Conservation (phyloP, 2,888 invertebrate genomes). For the Pelosia muscerda region DNA sequence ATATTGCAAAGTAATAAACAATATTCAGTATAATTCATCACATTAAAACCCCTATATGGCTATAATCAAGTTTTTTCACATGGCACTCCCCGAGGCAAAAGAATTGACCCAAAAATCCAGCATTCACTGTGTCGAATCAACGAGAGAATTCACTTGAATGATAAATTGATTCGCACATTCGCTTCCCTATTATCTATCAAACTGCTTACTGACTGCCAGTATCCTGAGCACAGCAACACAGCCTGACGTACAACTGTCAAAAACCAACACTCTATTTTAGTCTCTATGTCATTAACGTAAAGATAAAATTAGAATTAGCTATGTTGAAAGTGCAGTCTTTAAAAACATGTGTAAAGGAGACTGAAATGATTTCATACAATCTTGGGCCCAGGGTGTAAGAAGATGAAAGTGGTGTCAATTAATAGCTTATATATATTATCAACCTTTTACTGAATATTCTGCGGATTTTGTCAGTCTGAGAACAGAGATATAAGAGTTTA, state of each 20-base stretch:
- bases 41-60: constrained; percentile 45
- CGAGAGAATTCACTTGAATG: constrained; percentile 77
- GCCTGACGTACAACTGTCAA: constrained; percentile 15
- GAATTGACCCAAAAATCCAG: constrained; percentile 69
- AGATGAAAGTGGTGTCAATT: too few species aligned
- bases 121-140: constrained; percentile 77
- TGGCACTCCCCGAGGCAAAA: constrained; percentile 59
- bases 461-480: too few species aligned
- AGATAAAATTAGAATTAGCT: constrained; percentile 29
- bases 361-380: too few species aligned
- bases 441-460: too few species aligned
- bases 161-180: constrained; percentile 73
- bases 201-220: constrained; percentile 30
- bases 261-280: constrained; percentile 25
- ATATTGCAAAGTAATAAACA: constrained; percentile 53
- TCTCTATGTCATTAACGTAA: constrained; percentile 16
- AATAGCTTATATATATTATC: too few species aligned
- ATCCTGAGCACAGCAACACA: constrained; percentile 23
- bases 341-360: constrained; percentile 30
- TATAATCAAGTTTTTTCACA: constrained; percentile 63
- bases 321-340: constrained; percentile 15
- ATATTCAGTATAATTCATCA: constrained; percentile 54
- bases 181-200: constrained; percentile 58
- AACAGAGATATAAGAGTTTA: too few species aligned
- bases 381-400: too few species aligned